Percentiles rank a stretch among this genome's conserved stretches.
Conservation (phyloP, 2,113 vertebrate genomes). For the Lophochroa leadbeateri region DNA sequence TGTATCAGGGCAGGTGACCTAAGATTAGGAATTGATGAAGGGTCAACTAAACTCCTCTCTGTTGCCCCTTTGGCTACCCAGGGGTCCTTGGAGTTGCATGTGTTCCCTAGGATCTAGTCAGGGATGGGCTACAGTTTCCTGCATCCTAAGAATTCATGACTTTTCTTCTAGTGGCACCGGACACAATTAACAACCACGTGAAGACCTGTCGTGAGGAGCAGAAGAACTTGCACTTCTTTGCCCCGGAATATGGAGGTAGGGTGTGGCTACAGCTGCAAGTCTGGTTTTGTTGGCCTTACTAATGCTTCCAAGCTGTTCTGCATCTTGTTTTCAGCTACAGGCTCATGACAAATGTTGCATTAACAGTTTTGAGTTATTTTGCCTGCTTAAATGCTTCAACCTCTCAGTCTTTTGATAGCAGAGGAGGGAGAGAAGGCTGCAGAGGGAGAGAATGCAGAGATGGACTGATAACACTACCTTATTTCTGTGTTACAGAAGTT, state of each 20-base stretch:
- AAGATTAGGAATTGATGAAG: not conserved
- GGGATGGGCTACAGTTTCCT: not conserved
- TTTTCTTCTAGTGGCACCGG: slow-evolving; percentile 88
- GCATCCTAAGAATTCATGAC: not conserved
- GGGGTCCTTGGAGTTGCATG: not conserved
- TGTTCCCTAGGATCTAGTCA: not conserved
- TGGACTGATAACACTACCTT: not conserved
- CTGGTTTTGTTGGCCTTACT: not conserved
- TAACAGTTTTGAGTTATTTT: not conserved
- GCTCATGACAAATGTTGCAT: not conserved
- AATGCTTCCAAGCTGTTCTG: not conserved
- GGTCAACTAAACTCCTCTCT: not conserved
- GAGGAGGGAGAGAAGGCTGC: not conserved
- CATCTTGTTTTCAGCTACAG: not conserved
- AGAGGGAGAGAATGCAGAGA: not conserved
- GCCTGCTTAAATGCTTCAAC: not conserved
- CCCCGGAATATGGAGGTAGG: slow-evolving; percentile 96
- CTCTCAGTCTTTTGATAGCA: not conserved
- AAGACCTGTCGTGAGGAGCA: slow-evolving; percentile 98
- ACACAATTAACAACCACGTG: slow-evolving; percentile 98
- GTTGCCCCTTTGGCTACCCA: not conserved
- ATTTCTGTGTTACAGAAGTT: slow-evolving; percentile 78
- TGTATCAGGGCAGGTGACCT: not conserved
- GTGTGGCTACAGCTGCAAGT: not conserved
- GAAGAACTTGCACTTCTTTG: slow-evolving; percentile 99